A percentile compares a stretch with the other conserved stretches of the same genome.
Evolutionary conservation across 2,888 invertebrate species (phyloP).

Genomic region (Macrophya alboannulata): DNA sequence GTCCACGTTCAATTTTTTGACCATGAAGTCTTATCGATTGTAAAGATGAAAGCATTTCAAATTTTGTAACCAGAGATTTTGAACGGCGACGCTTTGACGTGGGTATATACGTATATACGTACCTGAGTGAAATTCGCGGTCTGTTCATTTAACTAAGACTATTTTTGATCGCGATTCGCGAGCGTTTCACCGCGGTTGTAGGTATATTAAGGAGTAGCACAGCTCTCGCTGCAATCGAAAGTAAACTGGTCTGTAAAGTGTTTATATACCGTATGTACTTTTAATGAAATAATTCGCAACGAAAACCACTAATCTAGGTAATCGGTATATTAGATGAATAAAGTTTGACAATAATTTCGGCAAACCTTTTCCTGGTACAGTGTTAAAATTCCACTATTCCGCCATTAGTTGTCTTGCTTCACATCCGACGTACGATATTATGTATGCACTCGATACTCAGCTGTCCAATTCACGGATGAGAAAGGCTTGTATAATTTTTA

Average conservation of each 20-base stretch:
- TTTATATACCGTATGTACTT: constrained; percentile 4
- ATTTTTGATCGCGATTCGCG: constrained; percentile 15
- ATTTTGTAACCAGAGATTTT: neutral
- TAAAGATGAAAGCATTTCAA: neutral
- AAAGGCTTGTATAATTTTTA: constrained; percentile 16
- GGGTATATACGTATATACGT: too few relatives aligned
- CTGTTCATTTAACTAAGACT: constrained; percentile 10
- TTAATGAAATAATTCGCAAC: too few relatives aligned
- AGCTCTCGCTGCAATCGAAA: constrained; percentile 42
- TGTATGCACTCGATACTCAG: constrained; percentile 30
- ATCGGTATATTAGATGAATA: neutral
- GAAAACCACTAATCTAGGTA: too few relatives aligned
- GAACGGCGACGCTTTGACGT: neutral
- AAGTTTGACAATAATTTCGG: neutral
- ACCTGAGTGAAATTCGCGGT: neutral
- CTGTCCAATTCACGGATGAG: constrained; percentile 31
- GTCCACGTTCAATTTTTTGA: neutral
- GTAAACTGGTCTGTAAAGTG: neutral
- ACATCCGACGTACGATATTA: constrained; percentile 38
- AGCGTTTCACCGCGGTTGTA: constrained; percentile 24
- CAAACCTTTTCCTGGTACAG: constrained; percentile 49
- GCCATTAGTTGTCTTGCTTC: constrained; percentile 50
- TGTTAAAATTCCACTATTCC: constrained; percentile 51
- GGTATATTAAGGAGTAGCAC: too few relatives aligned
- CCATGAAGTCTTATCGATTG: neutral